Evolutionary conservation across 2,113 vertebrate species (phyloP).

Genomic region (Girardinichthys multiradiatus): DNA sequence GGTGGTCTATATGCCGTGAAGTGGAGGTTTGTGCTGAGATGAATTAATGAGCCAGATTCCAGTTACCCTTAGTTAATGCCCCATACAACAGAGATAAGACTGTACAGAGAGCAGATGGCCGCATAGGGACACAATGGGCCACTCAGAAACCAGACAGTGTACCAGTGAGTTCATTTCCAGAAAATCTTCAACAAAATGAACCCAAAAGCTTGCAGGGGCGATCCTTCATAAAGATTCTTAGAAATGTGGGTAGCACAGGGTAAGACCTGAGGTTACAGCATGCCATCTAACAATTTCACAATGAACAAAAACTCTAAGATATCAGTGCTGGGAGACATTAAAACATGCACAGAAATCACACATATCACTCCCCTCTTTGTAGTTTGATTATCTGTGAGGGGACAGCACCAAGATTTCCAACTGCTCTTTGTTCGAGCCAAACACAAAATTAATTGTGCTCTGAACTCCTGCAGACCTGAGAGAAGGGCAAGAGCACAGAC

Average conservation of each 20-base stretch:
- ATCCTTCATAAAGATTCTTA: slow-evolving; percentile 26
- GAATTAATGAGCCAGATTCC: slow-evolving; percentile 70
- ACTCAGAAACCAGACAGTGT: slow-evolving; percentile 61
- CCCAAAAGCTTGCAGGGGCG: slow-evolving; percentile 18
- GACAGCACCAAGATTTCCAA: slow-evolving; percentile 24
- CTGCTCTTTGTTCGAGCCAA: slow-evolving; percentile 47
- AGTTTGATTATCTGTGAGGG: slow-evolving; percentile 52
- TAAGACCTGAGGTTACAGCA: slow-evolving; percentile 46
- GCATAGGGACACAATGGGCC: slow-evolving; percentile 64
- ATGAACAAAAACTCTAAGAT: slow-evolving; percentile 34
- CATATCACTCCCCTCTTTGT: background rate
- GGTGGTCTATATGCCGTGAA: slow-evolving; percentile 55
- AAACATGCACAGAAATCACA: background rate
- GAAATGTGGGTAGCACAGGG: slow-evolving; percentile 19
- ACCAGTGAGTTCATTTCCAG: slow-evolving; percentile 70
- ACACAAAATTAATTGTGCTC: slow-evolving; percentile 53
- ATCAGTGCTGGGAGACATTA: slow-evolving; percentile 26
- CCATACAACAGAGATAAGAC: slow-evolving; percentile 68
- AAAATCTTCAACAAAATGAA: slow-evolving; percentile 57
- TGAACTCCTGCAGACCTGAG: slow-evolving; percentile 51
- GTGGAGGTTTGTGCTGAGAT: slow-evolving; percentile 50
- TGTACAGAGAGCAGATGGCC: slow-evolving; percentile 74
- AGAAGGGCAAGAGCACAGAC: slow-evolving; percentile 37
- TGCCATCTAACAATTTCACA: slow-evolving; percentile 37
- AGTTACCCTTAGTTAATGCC: slow-evolving; percentile 45